Evolutionary conservation across 2,113 vertebrate species (phyloP), one percentile per base, ranked within the genome.

Genomic region (Chelonoidis abingdonii): DNA sequence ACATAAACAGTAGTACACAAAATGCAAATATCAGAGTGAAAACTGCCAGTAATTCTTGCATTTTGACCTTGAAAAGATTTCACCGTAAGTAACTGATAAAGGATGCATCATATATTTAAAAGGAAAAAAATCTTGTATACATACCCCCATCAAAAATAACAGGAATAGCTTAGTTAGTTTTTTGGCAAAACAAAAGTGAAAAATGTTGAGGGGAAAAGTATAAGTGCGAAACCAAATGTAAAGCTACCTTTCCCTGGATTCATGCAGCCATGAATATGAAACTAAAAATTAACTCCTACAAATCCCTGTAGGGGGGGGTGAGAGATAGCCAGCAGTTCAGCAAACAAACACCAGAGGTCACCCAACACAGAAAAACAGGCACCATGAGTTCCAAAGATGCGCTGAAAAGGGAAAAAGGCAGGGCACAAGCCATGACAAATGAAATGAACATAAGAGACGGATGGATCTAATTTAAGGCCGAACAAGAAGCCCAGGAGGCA

Each of bases 161-260:
- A 79, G 0, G 79, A 44, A 72, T 4, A 5, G 2, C 80, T 31
- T 27, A 6, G 31, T 89, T 84, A 76, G 2, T 29, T 95, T 79
- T 57, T 2, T 35, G 90, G 14, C 16, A 50, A 88, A 80, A 85
- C 29, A 81, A 56, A 89, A 93, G 3, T 16, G 75, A 75, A 41
- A 3, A 0, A 6, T 2, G 59, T 35, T 1, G 16, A 87, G 59
- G 0, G 52, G 27, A n/a, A 38, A 69, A 85, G 2, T 24, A 47
- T 2, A 1, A 5, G 2, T 2, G 1, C 1, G 1, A 25, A 5
- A 0, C 24, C 29, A 49, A 85, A 94, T 5, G 3, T 50, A 54
- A 81, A 87, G 79, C 87, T 49, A 90, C 6, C 31, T 95, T 12
- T 87, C 35, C 1, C 27, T 47, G 6, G 0, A 57, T 0, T 69